Conservation (phyloP, 2,113 vertebrate species). For the Thalassoma bifasciatum region DNA sequence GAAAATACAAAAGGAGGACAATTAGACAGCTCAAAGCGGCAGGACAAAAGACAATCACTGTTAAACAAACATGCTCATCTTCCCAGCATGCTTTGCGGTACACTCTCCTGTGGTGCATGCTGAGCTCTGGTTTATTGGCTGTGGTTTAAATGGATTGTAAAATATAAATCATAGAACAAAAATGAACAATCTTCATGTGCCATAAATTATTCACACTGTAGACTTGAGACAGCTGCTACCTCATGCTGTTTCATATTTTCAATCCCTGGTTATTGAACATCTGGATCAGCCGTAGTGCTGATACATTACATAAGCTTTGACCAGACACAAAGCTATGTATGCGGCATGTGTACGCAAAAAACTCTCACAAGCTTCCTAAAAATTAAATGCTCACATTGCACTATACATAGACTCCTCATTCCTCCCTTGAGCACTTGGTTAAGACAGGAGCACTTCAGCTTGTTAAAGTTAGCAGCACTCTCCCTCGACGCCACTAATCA, state of each 20-base stretch:
- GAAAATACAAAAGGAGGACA: not conserved
- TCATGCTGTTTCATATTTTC: not conserved
- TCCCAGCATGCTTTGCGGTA: conserved; percentile 26
- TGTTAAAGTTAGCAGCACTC: conserved; percentile 27
- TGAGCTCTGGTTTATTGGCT: conserved; percentile 8
- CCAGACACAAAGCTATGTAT: not conserved
- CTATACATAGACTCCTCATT: not conserved
- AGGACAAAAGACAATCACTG: not conserved
- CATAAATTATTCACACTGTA: conserved; percentile 20
- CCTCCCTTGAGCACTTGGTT: not conserved
- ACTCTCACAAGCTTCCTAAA: too few relatives aligned
- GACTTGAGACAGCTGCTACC: not conserved
- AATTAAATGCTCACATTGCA: conserved; percentile 9
- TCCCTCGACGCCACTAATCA: conserved; percentile 64
- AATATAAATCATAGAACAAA: conserved; percentile 14
- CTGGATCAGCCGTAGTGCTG: not conserved
- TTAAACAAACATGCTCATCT: conserved; percentile 30
- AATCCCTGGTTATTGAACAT: not conserved
- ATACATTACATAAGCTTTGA: not conserved
- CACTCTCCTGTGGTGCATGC: not conserved
- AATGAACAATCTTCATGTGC: conserved; percentile 8
- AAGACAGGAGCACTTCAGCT: conserved; percentile 36
- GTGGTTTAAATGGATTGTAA: conserved; percentile 16
- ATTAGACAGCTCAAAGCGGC: not conserved
- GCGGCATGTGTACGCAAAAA: too few relatives aligned